Evolutionary conservation across 2,888 invertebrate genomes (phyloP), one percentile per base, ranked within the genome.

Genomic region (Erebia ligea): DNA sequence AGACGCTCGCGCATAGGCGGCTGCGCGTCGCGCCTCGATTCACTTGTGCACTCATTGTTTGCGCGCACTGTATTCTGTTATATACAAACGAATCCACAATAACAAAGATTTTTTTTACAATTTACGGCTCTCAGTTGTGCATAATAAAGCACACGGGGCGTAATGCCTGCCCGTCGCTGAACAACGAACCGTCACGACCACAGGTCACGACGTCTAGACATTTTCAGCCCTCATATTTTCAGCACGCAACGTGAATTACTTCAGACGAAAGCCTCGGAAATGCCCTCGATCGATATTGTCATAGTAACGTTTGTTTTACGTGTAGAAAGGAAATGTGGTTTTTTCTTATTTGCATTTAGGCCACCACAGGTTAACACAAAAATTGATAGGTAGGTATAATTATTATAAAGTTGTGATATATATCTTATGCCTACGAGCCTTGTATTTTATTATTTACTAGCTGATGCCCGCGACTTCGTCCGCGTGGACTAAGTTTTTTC

Each of bases 221-320:
- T 76, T 83, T 86, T 87, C 85, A 87, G 88, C 81, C 85, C 86
- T 83, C 83, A 83, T 84, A 82, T 86, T 91, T 90, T 89, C 90
- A 90, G 89, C 92, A 92, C 92, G 91, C 91, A 88, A 83, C 86
- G 89, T 78, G 80, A 81, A 81, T 67, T 83, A 82, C 85, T 90
- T 90, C 89, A 90, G 88, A 85, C 85, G 83, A 90, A 89, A 89
- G 88, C 87, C 88, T 91, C 88, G 89, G 91, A 88, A 92, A 92
- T 90, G 89, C 89, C 91, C 86, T 84, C 86, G 91, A 84, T 93
- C 93, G 92, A 93, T 93, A 92, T 93, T 84, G 86, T 81, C 88
- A 92, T 92, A 86, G 89, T 75, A 86, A 92, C 91, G 89, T 86
- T 86, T 90, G 92, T 90, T 92, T 92, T 86, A 90, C 85, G 88